Evolutionary conservation across 2,888 invertebrate genomes (phyloP).

Genomic region (Lissocephala sabroskyi): DNA sequence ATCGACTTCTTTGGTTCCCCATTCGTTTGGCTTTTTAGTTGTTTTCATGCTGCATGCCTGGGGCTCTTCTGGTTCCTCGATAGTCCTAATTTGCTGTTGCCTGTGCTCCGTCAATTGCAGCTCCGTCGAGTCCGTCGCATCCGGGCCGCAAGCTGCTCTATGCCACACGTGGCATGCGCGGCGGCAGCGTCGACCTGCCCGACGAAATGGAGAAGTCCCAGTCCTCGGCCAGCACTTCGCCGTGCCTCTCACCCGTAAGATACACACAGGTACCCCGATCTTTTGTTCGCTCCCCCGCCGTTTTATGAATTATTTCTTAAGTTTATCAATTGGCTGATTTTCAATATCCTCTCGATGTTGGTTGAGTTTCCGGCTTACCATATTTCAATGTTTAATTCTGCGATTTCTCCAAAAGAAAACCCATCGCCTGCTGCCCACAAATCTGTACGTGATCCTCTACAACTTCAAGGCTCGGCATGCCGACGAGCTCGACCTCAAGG

Average conservation of each 20-base stretch:
- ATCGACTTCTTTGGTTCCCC: neutral
- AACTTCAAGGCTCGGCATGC: slow-evolving; percentile 95
- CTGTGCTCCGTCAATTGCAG: slow-evolving; percentile 75
- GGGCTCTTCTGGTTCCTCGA: too few species aligned
- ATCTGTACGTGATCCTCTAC: slow-evolving; percentile 94
- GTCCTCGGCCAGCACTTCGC: slow-evolving; percentile 93
- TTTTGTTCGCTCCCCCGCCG: too few species aligned
- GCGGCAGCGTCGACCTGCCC: slow-evolving; percentile 95
- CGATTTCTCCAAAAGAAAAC: slow-evolving; percentile 84
- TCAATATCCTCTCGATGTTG: neutral
- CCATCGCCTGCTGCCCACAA: slow-evolving; percentile 88
- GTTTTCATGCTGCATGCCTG: slow-evolving; percentile 19
- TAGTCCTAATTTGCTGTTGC: too few species aligned
- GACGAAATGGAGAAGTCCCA: slow-evolving; percentile 92
- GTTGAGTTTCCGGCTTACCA: neutral
- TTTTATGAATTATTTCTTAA: slow-evolving; percentile 26
- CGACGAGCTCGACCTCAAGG: slow-evolving; percentile 94
- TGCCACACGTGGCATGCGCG: slow-evolving; percentile 84
- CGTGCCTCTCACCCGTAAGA: slow-evolving; percentile 90
- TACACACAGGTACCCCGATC: slow-evolving; percentile 73
- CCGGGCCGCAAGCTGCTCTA: slow-evolving; percentile 85
- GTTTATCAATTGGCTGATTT: too few species aligned
- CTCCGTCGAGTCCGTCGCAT: slow-evolving; percentile 93
- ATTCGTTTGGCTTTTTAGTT: neutral
- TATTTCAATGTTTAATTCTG: too few species aligned